These are phyloP conservation scores for Austrolebias charrua DNA, from an alignment of 2,797 vertebrate genomes.

Conservation along the genomic window DNA sequence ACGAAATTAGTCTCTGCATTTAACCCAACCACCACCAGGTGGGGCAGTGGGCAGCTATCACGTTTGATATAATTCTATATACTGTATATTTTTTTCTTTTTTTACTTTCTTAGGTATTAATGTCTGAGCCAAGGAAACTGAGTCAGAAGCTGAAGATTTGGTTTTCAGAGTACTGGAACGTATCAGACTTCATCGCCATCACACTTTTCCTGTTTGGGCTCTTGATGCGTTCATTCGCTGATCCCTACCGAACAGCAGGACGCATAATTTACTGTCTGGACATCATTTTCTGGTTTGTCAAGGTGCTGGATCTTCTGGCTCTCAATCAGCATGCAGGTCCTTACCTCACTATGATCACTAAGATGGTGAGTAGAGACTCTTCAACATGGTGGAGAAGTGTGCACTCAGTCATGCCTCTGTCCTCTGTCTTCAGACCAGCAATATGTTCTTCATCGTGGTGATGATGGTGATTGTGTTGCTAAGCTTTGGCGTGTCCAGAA, in stretches of 20 bases:
- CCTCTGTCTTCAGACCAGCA: slow-evolving; percentile 81
- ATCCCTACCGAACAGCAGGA: slow-evolving; percentile 79
- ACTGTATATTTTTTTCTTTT: too few relatives aligned
- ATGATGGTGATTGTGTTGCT: slow-evolving; percentile 96
- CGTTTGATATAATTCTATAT: not conserved
- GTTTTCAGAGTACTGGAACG: slow-evolving; percentile 98
- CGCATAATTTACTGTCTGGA: slow-evolving; percentile 92
- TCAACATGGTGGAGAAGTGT: not conserved
- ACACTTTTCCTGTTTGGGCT: slow-evolving; percentile 88
- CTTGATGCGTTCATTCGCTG: slow-evolving; percentile 80
- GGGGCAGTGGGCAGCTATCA: too few relatives aligned
- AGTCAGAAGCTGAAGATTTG: slow-evolving; percentile 93
- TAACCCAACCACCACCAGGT: too few relatives aligned
- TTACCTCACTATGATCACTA: slow-evolving; percentile 97
- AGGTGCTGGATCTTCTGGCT: slow-evolving; percentile 92
- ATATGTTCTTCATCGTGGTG: slow-evolving; percentile 98
- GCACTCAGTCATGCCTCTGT: not conserved
- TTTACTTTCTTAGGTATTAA: slow-evolving; percentile 80
- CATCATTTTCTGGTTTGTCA: slow-evolving; percentile 96
- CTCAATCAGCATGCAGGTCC: slow-evolving; percentile 95
- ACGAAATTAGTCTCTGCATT: too few relatives aligned
- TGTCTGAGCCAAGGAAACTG: slow-evolving; percentile 91
- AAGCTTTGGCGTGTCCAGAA: slow-evolving; percentile 94
- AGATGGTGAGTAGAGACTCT: slow-evolving; percentile 85
- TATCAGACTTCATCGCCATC: slow-evolving; percentile 89